Conservation (phyloP, 2,113 vertebrate species). For the Desmodus rotundus region DNA sequence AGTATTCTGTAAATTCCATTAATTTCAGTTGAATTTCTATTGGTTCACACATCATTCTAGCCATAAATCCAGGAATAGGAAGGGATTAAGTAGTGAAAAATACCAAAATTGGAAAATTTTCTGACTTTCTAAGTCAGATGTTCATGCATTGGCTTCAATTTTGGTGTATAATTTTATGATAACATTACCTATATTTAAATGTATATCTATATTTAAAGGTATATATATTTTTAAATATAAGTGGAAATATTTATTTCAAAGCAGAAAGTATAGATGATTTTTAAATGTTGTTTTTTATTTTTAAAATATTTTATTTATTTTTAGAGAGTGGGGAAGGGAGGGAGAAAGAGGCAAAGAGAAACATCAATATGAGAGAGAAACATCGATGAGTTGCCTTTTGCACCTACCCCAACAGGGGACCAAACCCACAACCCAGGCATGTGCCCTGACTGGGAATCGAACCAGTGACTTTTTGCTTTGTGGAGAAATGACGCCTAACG, state of each 20-base stretch:
- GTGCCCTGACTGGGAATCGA: no score
- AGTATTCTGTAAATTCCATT: neutral
- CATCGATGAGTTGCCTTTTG: no score
- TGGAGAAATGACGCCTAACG: no score
- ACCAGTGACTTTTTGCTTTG: no score
- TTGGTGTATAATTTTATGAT: constrained; percentile 24
- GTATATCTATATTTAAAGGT: neutral
- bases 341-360: no score
- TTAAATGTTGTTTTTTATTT: constrained; percentile 15
- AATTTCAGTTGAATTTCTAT: constrained; percentile 6
- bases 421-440: no score
- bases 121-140: neutral
- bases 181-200: constrained; percentile 4
- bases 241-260: constrained; percentile 30
- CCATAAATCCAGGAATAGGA: neutral
- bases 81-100: neutral
- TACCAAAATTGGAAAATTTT: neutral
- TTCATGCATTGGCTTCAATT: constrained; percentile 1
- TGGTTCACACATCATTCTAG: neutral
- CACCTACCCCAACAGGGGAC: no score
- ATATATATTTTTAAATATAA: constrained; percentile 1
- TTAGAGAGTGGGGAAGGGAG: no score
- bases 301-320: neutral
- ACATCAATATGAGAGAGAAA: no score
- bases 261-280: constrained; percentile 1